Conservation (phyloP, 2,888 invertebrate genomes). For the Melinaea marsaeus region DNA sequence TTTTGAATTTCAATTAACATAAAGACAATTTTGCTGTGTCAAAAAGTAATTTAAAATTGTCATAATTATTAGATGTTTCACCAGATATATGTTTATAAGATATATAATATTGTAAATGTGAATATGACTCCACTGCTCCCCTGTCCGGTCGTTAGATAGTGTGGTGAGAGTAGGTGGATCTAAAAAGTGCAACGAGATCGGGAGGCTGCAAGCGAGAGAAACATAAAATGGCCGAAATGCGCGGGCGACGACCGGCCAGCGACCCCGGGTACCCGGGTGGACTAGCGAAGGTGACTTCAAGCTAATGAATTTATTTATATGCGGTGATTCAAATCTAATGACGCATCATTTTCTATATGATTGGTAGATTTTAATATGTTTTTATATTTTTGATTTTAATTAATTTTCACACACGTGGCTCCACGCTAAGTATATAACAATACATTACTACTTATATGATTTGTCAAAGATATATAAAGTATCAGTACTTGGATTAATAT, state of each 20-base stretch:
- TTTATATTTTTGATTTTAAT: too few relatives aligned
- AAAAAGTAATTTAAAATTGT: too few relatives aligned
- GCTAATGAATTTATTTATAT: slow-evolving; percentile 15
- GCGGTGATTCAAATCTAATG: slow-evolving; percentile 11
- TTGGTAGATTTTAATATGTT: slow-evolving; percentile 4
- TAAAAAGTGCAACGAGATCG: slow-evolving; percentile 76
- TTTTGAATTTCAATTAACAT: too few relatives aligned
- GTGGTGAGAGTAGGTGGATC: slow-evolving; percentile 74
- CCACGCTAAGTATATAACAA: too few relatives aligned
- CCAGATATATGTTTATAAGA: too few relatives aligned
- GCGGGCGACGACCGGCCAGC: slow-evolving; percentile 72
- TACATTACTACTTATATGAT: too few relatives aligned
- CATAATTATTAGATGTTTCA: too few relatives aligned
- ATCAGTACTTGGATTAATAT: too few relatives aligned
- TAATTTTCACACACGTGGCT: too few relatives aligned
- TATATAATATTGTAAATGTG: neutral
- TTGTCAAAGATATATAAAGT: too few relatives aligned
- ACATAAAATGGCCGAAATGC: slow-evolving; percentile 57
- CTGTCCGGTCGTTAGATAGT: slow-evolving; percentile 71
- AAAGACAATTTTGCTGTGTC: too few relatives aligned
- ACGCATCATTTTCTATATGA: slow-evolving; percentile 10
- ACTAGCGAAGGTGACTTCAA: slow-evolving; percentile 33
- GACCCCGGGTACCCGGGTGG: slow-evolving; percentile 62
- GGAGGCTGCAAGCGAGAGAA: slow-evolving; percentile 48
- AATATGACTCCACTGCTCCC: slow-evolving; percentile 38